Percentiles rank a stretch among this genome's conserved stretches.
Conservation (phyloP, 1,140 invertebrate genomes). For the Neuroterus valhalla region DNA sequence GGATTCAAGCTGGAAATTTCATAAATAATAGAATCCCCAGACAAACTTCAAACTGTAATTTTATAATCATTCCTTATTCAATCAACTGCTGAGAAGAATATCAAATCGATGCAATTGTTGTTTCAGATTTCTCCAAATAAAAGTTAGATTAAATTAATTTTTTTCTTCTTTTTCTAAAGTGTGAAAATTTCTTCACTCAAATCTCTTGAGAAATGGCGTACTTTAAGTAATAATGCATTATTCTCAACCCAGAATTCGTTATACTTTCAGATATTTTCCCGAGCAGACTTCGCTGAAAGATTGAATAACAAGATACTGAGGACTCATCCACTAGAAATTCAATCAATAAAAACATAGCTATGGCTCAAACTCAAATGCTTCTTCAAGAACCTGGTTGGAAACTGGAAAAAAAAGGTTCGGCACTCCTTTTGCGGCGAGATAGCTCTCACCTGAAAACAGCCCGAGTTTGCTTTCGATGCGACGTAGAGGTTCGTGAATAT, state of each 20-base stretch:
- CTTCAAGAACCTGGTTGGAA: slow-evolving; percentile 74
- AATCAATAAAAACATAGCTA: too few species aligned
- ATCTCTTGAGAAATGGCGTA: neutral
- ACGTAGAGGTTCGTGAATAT: slow-evolving; percentile 74
- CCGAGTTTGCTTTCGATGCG: slow-evolving; percentile 73
- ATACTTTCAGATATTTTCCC: neutral
- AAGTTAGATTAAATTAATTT: slow-evolving; percentile 24
- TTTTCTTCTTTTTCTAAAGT: too few species aligned
- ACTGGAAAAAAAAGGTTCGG: slow-evolving; percentile 72
- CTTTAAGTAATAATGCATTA: neutral
- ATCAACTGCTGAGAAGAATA: too few species aligned
- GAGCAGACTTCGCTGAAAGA: neutral
- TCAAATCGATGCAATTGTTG: too few species aligned
- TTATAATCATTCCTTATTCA: too few species aligned
- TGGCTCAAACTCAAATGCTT: slow-evolving; percentile 53
- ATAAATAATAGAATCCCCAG: slow-evolving; percentile 30
- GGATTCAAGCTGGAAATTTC: slow-evolving; percentile 32
- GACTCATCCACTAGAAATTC: too few species aligned
- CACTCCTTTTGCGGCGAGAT: slow-evolving; percentile 69
- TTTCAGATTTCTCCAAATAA: too few species aligned
- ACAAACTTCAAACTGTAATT: slow-evolving; percentile 3
- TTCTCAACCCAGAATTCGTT: neutral
- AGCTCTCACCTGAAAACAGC: slow-evolving; percentile 62
- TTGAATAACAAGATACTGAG: too few species aligned
- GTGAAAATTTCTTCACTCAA: slow-evolving; percentile 25